Percentiles rank a stretch among this genome's conserved stretches.
phyloP scores from a whole-genome alignment of 2,888 invertebrate species.

The Empis stercorea region DNA sequence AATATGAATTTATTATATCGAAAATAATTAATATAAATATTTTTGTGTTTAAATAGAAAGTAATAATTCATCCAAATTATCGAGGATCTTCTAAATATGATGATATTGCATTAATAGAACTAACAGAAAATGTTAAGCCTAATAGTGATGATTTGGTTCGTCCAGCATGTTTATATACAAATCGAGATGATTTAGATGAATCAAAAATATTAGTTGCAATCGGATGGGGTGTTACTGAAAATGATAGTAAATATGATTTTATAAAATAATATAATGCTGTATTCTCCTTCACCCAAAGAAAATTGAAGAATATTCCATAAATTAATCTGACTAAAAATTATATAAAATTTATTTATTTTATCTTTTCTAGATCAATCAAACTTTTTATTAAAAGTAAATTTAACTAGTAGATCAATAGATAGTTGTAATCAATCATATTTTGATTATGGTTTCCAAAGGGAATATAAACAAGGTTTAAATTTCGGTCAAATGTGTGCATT shows the following conservation, averaged over 20 bases:
- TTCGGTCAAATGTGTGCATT: constrained; percentile 17
- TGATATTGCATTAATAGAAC: constrained; percentile 19
- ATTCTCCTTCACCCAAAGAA: constrained; percentile 2
- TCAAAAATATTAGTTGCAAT: constrained; percentile 12
- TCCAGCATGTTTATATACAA: constrained; percentile 18
- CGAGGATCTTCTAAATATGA: constrained; percentile 9
- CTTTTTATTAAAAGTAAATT: constrained; percentile 15
- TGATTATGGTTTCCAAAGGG: constrained; percentile 4
- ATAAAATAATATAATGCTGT: neutral
- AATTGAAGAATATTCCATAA: too few species aligned
- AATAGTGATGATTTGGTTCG: constrained; percentile 9
- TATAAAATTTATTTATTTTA: neutral
- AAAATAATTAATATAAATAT: neutral
- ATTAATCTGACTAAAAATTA: too few species aligned
- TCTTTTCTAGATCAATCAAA: constrained; percentile 14
- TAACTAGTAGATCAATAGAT: constrained; percentile 12
- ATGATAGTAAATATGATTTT: constrained; percentile 13
- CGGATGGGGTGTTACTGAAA: constrained; percentile 18
- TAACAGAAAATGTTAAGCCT: constrained; percentile 10
- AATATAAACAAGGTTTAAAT: constrained; percentile 9
- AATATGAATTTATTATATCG: neutral
- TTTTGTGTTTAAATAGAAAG: constrained; percentile 7
- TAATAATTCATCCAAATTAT: constrained; percentile 12
- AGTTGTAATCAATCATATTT: constrained; percentile 14
- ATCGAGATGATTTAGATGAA: constrained; percentile 10